Conservation (phyloP, 2,888 invertebrate genomes). For the Pyrrhosoma nymphula region DNA sequence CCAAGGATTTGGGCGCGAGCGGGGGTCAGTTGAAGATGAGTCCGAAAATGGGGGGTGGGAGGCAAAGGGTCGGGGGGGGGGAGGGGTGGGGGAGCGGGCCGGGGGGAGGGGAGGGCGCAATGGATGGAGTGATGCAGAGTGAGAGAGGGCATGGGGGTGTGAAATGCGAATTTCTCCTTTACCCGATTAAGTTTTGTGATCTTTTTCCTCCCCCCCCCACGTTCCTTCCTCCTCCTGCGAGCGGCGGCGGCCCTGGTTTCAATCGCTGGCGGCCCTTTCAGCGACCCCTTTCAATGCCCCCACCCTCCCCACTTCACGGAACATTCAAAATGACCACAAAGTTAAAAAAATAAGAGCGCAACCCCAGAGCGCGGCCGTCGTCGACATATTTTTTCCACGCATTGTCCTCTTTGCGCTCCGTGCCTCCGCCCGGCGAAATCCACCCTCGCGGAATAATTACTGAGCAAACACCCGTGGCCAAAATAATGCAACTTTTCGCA, state of each 20-base stretch:
- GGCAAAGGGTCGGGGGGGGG: neutral
- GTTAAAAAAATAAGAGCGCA: conserved; percentile 14
- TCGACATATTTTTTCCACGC: neutral
- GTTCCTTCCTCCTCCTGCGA: neutral
- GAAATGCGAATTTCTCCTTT: conserved; percentile 34
- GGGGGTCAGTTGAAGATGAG: too few relatives aligned
- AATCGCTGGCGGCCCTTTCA: neutral
- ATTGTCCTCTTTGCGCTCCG: conserved; percentile 9
- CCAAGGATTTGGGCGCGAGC: too few relatives aligned
- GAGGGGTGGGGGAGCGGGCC: neutral
- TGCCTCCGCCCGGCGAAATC: neutral
- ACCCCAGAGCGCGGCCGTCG: neutral
- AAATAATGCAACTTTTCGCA: neutral
- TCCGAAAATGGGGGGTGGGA: too few relatives aligned
- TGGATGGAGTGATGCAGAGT: neutral
- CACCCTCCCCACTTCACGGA: neutral
- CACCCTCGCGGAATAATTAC: neutral
- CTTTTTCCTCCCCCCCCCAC: neutral
- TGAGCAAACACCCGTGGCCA: neutral
- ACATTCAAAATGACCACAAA: conserved; percentile 18
- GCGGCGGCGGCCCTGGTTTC: too few relatives aligned
- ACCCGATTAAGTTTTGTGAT: conserved; percentile 19
- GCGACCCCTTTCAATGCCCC: neutral
- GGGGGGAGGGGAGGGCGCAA: too few relatives aligned
- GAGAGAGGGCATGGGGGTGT: neutral